Evolutionary conservation across 2,888 invertebrate species (phyloP).

Genomic region (Spodoptera picta): DNA sequence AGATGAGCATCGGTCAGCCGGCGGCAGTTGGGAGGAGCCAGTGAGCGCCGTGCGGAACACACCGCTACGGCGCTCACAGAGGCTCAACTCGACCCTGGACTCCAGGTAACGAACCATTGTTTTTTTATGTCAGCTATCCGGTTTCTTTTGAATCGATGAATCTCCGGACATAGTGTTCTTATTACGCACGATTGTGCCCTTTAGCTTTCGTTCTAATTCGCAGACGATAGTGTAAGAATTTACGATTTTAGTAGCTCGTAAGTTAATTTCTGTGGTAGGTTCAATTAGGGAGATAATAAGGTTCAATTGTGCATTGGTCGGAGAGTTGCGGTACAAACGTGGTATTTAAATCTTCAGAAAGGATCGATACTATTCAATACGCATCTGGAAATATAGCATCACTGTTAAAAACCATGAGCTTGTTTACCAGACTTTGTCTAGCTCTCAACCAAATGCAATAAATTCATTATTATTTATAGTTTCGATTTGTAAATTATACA

Average conservation of each 20-base stretch:
- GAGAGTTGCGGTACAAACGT: too few species aligned
- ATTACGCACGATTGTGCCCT: slow-evolving; percentile 15
- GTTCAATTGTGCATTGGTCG: too few species aligned
- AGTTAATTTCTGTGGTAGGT: background rate
- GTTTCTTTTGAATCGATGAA: slow-evolving; percentile 43
- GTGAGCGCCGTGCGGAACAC: slow-evolving; percentile 86
- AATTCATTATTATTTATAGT: too few species aligned
- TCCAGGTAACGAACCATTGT: slow-evolving; percentile 70
- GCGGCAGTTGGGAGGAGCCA: slow-evolving; percentile 94
- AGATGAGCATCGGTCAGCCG: slow-evolving; percentile 94
- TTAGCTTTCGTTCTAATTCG: slow-evolving; percentile 26
- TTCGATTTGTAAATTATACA: too few species aligned
- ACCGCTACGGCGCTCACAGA: slow-evolving; percentile 84
- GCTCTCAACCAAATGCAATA: too few species aligned
- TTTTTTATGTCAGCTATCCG: slow-evolving; percentile 46
- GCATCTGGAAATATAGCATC: too few species aligned
- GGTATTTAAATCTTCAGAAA: too few species aligned
- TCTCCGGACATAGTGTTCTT: slow-evolving; percentile 28
- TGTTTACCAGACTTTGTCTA: too few species aligned
- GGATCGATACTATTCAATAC: too few species aligned
- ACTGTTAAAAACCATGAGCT: too few species aligned
- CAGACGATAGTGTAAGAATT: background rate
- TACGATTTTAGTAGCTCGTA: background rate
- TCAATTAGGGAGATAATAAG: too few species aligned
- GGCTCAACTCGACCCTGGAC: slow-evolving; percentile 87